Conservation (phyloP, 2,113 vertebrate genomes). For the Porphyrio hochstetteri region DNA sequence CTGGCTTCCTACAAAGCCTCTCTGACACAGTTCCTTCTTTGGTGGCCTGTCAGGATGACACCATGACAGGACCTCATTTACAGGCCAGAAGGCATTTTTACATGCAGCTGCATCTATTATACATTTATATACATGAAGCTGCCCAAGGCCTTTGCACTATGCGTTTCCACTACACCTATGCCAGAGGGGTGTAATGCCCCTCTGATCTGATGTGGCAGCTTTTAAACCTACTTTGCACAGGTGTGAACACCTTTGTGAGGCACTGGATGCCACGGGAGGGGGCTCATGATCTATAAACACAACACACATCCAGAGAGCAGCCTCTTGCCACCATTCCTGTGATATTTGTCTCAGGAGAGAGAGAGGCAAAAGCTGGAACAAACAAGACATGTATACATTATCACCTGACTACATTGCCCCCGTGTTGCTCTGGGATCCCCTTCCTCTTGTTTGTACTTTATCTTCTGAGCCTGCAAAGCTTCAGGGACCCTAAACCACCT, state of each 20-base stretch:
- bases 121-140: not conserved
- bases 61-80: not conserved
- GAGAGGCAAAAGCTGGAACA: not conserved
- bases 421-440: not conserved
- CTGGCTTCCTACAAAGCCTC: not conserved
- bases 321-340: not conserved
- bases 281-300: not conserved
- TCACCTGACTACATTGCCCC: not conserved
- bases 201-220: not conserved
- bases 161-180: not conserved
- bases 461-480: not conserved
- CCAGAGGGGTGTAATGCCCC: not conserved
- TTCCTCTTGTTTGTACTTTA: not conserved
- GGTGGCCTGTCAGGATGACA: not conserved
- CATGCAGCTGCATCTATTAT: accelerated
- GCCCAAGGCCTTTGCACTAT: not conserved
- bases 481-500: not conserved
- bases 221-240: not conserved
- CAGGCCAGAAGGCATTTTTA: not conserved
- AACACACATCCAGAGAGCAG: not conserved
- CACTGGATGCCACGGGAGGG: not conserved
- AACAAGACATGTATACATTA: not conserved
- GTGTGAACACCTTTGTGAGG: not conserved
- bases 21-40: not conserved
- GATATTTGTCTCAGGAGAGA: not conserved